phyloP scores from a whole-genome alignment of 1,140 invertebrate species.

The Trypoxylus dichotomus region DNA sequence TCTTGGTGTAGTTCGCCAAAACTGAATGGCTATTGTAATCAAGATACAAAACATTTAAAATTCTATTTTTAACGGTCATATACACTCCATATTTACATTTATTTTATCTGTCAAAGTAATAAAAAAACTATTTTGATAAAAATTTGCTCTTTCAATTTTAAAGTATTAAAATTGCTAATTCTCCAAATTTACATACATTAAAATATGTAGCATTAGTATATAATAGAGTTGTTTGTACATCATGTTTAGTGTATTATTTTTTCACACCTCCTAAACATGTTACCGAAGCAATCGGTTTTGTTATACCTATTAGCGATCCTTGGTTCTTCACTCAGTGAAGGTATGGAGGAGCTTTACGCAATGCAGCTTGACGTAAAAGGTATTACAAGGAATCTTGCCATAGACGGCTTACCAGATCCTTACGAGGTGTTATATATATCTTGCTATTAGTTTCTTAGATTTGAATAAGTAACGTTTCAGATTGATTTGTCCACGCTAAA shows the following conservation, averaged over 20 bases:
- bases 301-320: neutral
- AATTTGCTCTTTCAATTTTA: neutral
- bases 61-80: neutral
- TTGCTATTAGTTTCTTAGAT: neutral
- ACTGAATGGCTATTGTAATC: too few species aligned
- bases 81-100: neutral
- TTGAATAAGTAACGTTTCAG: neutral
- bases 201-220: neutral
- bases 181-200: conserved; percentile 2
- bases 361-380: neutral
- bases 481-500: conserved; percentile 10
- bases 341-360: neutral
- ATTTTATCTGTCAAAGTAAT: conserved; percentile 5
- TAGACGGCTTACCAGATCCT: neutral
- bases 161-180: conserved; percentile 2
- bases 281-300: neutral
- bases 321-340: neutral
- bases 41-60: neutral
- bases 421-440: neutral
- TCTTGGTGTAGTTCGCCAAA: too few species aligned
- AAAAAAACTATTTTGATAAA: conserved; percentile 4
- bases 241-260: neutral
- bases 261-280: neutral
- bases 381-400: neutral
- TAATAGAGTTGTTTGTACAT: neutral